These are phyloP conservation scores for Cabera pusaria DNA, from an alignment of 2,888 invertebrate species.

Conservation along the genomic window DNA sequence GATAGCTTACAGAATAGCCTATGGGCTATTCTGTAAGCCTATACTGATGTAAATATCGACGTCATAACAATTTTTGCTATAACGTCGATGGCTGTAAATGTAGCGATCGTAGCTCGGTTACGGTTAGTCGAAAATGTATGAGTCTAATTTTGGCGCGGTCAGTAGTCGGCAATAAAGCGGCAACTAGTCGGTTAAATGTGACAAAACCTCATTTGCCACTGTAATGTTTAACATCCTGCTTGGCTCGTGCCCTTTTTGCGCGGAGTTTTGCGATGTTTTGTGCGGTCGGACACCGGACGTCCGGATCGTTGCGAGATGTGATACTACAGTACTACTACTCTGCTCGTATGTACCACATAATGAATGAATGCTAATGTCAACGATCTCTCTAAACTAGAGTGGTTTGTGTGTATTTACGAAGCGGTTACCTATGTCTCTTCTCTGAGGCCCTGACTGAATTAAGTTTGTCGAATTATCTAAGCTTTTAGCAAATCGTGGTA, in stretches of 20 bases:
- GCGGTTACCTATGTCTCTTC: no score
- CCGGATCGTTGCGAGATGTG: slow-evolving; percentile 53
- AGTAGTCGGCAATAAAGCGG: slow-evolving; percentile 40
- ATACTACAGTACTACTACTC: slow-evolving; percentile 37
- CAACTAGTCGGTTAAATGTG: slow-evolving; percentile 30
- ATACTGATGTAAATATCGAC: neutral
- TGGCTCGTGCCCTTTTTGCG: slow-evolving; percentile 50
- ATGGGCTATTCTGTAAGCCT: no score
- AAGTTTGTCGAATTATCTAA: no score
- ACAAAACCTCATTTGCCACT: slow-evolving; percentile 41
- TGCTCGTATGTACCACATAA: slow-evolving; percentile 25
- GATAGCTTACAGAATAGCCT: no score
- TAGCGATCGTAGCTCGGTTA: neutral
- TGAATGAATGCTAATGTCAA: slow-evolving; percentile 30
- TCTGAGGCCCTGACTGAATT: no score
- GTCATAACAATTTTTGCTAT: neutral
- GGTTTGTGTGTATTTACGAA: slow-evolving; percentile 5
- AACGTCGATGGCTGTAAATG: slow-evolving; percentile 3
- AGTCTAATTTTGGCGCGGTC: slow-evolving; percentile 37
- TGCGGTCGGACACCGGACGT: slow-evolving; percentile 56
- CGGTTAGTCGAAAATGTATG: slow-evolving; percentile 9
- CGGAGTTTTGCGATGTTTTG: slow-evolving; percentile 55
- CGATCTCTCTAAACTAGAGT: slow-evolving; percentile 6
- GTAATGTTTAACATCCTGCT: slow-evolving; percentile 53
- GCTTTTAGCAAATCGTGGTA: no score